Evolutionary conservation across 2,797 vertebrate genomes (phyloP).

Genomic region (Schizopygopsis pylzovi): DNA sequence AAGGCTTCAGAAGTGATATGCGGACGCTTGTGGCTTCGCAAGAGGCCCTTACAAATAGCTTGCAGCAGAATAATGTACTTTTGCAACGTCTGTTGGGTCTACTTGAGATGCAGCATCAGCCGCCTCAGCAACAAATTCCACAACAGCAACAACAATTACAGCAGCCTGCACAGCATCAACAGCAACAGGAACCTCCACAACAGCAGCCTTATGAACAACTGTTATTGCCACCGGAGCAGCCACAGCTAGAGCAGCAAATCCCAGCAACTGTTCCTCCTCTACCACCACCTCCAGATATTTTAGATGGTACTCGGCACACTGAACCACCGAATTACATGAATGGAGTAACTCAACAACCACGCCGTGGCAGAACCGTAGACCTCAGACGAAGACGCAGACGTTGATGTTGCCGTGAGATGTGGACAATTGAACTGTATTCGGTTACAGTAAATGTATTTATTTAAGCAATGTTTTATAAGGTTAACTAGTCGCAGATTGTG

Average conservation of each 20-base stretch:
- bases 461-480: conserved; percentile 57
- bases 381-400: conserved; percentile 79
- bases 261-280: conserved; percentile 62
- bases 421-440: conserved; percentile 47
- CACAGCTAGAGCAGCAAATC: conserved; percentile 70
- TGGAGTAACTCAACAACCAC: conserved; percentile 68
- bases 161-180: conserved; percentile 71
- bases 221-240: conserved; percentile 66
- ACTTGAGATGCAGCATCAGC: conserved; percentile 78
- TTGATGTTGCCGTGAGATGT: conserved; percentile 60
- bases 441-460: conserved; percentile 55
- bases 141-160: conserved; percentile 59
- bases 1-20: conserved; percentile 80
- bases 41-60: conserved; percentile 78
- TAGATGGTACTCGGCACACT: conserved; percentile 70
- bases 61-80: conserved; percentile 84
- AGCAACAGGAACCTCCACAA: conserved; percentile 67
- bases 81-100: conserved; percentile 81
- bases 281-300: conserved; percentile 71
- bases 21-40: conserved; percentile 81
- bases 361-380: conserved; percentile 77
- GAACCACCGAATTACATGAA: conserved; percentile 68
- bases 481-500: conserved; percentile 38
- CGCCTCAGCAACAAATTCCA: conserved; percentile 66
- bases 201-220: conserved; percentile 71